phyloP scores from a whole-genome alignment of 2,797 vertebrate species.

The Carapus acus region DNA sequence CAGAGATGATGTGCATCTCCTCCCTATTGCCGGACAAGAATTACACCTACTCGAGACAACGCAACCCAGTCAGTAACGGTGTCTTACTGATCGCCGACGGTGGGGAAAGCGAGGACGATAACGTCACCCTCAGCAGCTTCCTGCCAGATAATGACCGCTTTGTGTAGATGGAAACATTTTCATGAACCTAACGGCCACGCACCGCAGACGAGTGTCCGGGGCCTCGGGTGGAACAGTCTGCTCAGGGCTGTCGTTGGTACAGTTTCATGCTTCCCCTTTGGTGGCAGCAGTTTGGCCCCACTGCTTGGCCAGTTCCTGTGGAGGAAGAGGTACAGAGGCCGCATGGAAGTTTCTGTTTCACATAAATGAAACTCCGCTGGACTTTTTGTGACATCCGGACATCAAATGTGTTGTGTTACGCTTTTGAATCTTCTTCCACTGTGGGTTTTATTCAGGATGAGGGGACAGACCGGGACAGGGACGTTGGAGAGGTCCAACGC shows the following conservation, averaged over 20 bases:
- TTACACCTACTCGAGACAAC: slow-evolving; percentile 27
- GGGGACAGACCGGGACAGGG: slow-evolving; percentile 43
- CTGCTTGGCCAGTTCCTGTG: background rate
- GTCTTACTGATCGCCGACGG: slow-evolving; percentile 39
- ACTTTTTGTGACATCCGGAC: background rate
- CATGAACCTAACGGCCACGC: background rate
- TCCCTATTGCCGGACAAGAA: slow-evolving; percentile 73
- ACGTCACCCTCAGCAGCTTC: slow-evolving; percentile 87
- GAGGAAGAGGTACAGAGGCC: slow-evolving; percentile 32
- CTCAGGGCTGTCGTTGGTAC: slow-evolving; percentile 25
- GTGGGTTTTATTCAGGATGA: slow-evolving; percentile 7
- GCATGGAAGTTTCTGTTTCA: slow-evolving; percentile 9
- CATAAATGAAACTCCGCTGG: background rate
- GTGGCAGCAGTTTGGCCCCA: slow-evolving; percentile 25
- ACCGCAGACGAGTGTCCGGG: background rate
- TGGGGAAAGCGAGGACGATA: slow-evolving; percentile 70
- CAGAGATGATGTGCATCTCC: slow-evolving; percentile 88
- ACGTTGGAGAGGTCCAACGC: slow-evolving; percentile 19
- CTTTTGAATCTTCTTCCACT: slow-evolving; percentile 19
- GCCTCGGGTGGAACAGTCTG: slow-evolving; percentile 40
- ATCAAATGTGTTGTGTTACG: slow-evolving; percentile 2
- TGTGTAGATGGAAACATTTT: slow-evolving; percentile 31
- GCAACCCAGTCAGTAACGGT: slow-evolving; percentile 46
- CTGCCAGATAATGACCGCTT: slow-evolving; percentile 72
- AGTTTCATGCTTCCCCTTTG: slow-evolving; percentile 32